These are phyloP conservation scores for Pherbina coryleti DNA, from an alignment of 2,888 invertebrate genomes.

Conservation along the genomic window DNA sequence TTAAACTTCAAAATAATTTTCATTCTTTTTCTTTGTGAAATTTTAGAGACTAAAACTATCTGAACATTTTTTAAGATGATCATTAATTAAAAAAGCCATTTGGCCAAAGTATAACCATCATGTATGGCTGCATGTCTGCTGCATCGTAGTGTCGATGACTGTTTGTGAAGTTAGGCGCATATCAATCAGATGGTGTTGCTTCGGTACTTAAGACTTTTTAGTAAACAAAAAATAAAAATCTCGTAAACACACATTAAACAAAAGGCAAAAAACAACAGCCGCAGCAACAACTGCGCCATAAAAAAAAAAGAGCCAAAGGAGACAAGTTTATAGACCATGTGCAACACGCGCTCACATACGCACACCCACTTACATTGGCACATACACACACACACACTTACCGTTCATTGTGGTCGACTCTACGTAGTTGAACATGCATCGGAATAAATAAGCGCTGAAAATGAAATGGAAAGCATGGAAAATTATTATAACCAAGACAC, in stretches of 20 bases:
- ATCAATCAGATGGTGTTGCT: not conserved
- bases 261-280: not conserved
- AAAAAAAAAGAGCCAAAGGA: conserved; percentile 4
- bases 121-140: not conserved
- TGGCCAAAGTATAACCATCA: not conserved
- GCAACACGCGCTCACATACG: not conserved
- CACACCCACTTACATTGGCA: too few relatives aligned
- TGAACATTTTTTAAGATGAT: too few relatives aligned
- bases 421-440: not conserved
- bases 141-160: not conserved
- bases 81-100: not conserved
- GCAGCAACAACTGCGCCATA: conserved; percentile 9
- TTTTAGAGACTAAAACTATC: not conserved
- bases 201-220: not conserved
- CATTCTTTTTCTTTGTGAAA: not conserved
- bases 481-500: not conserved
- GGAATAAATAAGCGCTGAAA: not conserved
- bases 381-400: too few relatives aligned
- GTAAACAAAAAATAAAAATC: not conserved
- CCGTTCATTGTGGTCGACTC: not conserved
- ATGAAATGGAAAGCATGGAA: conserved; percentile 5
- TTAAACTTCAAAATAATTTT: not conserved
- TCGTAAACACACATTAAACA: conserved; percentile 1
- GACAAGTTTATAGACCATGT: conserved; percentile 1
- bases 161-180: not conserved